These are phyloP conservation scores for Euborellia annulipes DNA, from an alignment of 1,140 invertebrate species.

Conservation along the genomic window DNA sequence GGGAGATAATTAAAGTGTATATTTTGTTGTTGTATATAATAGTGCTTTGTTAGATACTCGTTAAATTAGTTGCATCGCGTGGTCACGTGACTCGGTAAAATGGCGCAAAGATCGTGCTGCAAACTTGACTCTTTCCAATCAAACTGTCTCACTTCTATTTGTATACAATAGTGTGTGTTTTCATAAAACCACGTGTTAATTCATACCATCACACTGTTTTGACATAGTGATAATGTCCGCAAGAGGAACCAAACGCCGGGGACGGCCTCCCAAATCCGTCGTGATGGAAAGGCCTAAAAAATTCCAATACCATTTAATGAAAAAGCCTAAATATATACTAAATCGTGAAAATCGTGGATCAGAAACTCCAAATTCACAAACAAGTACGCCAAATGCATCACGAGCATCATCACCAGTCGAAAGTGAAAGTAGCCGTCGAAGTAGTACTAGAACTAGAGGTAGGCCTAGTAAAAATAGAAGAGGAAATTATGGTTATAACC, in stretches of 20 bases:
- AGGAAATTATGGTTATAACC: slow-evolving; percentile 28
- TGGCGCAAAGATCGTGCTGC: slow-evolving; percentile 39
- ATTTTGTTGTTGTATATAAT: no score
- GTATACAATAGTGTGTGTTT: slow-evolving; percentile 41
- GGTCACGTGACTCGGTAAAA: slow-evolving; percentile 44
- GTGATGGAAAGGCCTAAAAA: slow-evolving; percentile 65
- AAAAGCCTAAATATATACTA: slow-evolving; percentile 80
- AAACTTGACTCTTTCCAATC: slow-evolving; percentile 36
- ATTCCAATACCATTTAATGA: slow-evolving; percentile 73
- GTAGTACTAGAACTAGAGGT: slow-evolving; percentile 34
- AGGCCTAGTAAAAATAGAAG: slow-evolving; percentile 14
- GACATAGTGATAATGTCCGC: slow-evolving; percentile 53
- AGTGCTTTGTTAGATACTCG: not conserved
- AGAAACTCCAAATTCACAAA: slow-evolving; percentile 41
- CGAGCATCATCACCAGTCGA: slow-evolving; percentile 55
- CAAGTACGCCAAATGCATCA: slow-evolving; percentile 59
- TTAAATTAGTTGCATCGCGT: slow-evolving; percentile 11
- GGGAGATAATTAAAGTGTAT: no score
- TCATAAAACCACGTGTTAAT: slow-evolving; percentile 29
- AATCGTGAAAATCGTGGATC: slow-evolving; percentile 44
- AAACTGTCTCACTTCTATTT: slow-evolving; percentile 41
- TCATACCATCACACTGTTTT: slow-evolving; percentile 22
- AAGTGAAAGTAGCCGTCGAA: slow-evolving; percentile 47
- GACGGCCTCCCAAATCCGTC: slow-evolving; percentile 74
- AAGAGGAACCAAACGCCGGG: slow-evolving; percentile 68